Evolutionary conservation across 2,113 vertebrate genomes (phyloP).

Genomic region (Chiloscyllium plagiosum): DNA sequence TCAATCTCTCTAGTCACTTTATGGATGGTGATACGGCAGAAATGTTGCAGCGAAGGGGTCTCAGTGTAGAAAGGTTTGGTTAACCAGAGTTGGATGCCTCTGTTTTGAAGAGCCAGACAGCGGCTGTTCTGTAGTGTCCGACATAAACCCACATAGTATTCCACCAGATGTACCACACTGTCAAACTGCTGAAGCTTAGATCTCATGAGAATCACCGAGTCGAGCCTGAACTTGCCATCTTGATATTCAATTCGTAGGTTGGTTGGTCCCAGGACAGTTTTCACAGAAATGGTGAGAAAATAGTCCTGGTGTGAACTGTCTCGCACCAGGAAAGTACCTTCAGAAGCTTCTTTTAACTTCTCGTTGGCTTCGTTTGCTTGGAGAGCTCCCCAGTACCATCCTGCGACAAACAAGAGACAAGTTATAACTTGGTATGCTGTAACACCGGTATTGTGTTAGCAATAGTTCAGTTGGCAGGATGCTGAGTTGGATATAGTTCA

Average conservation of each 20-base stretch:
- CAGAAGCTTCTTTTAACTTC: slow-evolving; percentile 75
- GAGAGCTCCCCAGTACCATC: slow-evolving; percentile 95
- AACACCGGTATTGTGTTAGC: neutral
- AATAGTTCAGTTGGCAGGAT: neutral
- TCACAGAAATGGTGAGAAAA: slow-evolving; percentile 89
- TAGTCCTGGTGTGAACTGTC: slow-evolving; percentile 90
- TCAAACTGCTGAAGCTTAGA: slow-evolving; percentile 88
- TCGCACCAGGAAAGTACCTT: slow-evolving; percentile 89
- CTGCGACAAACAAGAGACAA: slow-evolving; percentile 54
- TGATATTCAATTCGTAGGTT: slow-evolving; percentile 88
- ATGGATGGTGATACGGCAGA: slow-evolving; percentile 84
- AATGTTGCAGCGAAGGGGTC: slow-evolving; percentile 76
- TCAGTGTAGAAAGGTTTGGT: slow-evolving; percentile 77
- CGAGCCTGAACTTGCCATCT: slow-evolving; percentile 90
- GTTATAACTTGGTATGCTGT: neutral
- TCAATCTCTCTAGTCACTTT: slow-evolving; percentile 66
- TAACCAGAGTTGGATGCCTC: slow-evolving; percentile 86
- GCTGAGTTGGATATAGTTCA: neutral
- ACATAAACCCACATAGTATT: slow-evolving; percentile 87
- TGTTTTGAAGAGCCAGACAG: slow-evolving; percentile 62
- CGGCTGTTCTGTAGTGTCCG: slow-evolving; percentile 56
- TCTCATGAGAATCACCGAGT: slow-evolving; percentile 85
- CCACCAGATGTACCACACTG: slow-evolving; percentile 89
- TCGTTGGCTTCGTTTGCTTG: slow-evolving; percentile 88
- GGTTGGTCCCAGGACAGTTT: slow-evolving; percentile 88